Evolutionary conservation across 2,888 invertebrate genomes (phyloP).

Genomic region (Mellilla xanthometata): DNA sequence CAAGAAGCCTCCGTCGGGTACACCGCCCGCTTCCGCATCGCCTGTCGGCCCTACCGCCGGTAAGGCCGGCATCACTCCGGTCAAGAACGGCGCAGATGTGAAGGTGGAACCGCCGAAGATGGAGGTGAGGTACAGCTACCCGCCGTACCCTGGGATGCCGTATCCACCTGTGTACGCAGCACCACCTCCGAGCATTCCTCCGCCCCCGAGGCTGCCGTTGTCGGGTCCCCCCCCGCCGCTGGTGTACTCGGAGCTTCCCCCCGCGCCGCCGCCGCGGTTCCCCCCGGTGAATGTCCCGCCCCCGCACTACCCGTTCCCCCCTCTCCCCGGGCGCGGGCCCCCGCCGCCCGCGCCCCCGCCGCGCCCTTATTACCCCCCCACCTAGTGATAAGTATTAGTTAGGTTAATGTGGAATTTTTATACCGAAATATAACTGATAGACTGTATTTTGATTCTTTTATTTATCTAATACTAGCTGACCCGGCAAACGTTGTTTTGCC

Average conservation of each 20-base stretch:
- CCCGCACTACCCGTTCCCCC: conserved; percentile 59
- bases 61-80: conserved; percentile 56
- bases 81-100: conserved; percentile 67
- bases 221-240: conserved; percentile 53
- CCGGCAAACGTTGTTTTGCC: no score
- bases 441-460: conserved; percentile 22
- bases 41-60: conserved; percentile 59
- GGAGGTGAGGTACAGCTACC: conserved; percentile 58
- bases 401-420: conserved; percentile 59
- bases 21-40: conserved; percentile 76
- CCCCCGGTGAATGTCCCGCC: conserved; percentile 68
- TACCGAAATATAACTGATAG: conserved; percentile 68
- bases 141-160: conserved; percentile 59
- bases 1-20: conserved; percentile 74
- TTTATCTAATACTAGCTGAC: no score
- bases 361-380: conserved; percentile 71
- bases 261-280: conserved; percentile 50
- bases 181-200: conserved; percentile 56
- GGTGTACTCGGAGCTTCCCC: conserved; percentile 72
- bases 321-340: conserved; percentile 46
- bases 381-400: conserved; percentile 51
- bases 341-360: conserved; percentile 60
- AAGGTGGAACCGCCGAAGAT: conserved; percentile 60
- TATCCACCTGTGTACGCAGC: conserved; percentile 71
- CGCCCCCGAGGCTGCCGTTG: conserved; percentile 65